Evolutionary conservation across 2,888 invertebrate genomes (phyloP).

Genomic region (Saturnia pavonia): DNA sequence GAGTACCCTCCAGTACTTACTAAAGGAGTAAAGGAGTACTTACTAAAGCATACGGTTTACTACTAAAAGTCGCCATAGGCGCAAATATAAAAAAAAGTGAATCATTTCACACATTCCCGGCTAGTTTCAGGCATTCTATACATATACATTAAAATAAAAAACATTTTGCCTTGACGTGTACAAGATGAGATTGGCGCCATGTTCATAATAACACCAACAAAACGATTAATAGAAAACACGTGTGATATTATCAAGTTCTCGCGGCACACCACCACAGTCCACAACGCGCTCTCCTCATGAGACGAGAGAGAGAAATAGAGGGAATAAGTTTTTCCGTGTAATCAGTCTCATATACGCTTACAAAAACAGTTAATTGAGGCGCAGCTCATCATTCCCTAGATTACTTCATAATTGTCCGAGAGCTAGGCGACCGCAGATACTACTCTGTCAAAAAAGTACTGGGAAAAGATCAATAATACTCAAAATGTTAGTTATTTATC

Average conservation of each 20-base stretch:
- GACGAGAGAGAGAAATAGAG: not conserved
- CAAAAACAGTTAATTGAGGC: constrained; percentile 31
- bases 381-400: constrained; percentile 30
- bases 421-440: constrained; percentile 2
- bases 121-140: no score
- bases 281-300: not conserved
- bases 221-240: not conserved
- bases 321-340: constrained; percentile 4
- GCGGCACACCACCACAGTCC: not conserved
- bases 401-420: constrained; percentile 22
- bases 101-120: no score
- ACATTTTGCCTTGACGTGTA: not conserved
- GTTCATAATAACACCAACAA: not conserved
- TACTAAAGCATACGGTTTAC: no score
- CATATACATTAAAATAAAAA: not conserved
- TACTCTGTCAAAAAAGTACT: not conserved
- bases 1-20: no score
- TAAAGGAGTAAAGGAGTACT: no score
- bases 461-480: no score
- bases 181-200: not conserved
- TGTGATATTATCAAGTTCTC: not conserved
- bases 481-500: no score
- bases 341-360: constrained; percentile 20
- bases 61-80: no score
- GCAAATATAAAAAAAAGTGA: no score